Conservation (phyloP, 2,797 vertebrate species). For the Rhyacichthys aspro region DNA sequence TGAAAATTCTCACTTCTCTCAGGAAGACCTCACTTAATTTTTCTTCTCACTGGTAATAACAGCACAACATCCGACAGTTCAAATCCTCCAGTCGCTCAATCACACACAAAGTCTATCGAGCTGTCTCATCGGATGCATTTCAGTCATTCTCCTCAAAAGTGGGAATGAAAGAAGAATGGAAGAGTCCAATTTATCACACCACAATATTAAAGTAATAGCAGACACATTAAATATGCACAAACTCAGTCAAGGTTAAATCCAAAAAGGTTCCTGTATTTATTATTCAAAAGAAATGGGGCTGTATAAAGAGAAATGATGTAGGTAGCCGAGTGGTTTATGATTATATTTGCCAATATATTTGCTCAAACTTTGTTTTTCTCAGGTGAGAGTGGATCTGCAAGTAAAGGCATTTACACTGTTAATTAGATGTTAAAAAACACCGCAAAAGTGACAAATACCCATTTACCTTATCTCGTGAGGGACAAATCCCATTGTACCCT, state of each 20-base stretch:
- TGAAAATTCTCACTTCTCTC: slow-evolving; percentile 40
- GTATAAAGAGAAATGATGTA: neutral
- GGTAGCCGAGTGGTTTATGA: no score
- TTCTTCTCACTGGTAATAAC: slow-evolving; percentile 24
- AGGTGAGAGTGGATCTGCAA: no score
- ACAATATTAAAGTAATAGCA: neutral
- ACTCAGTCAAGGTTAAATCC: neutral
- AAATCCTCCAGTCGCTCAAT: slow-evolving; percentile 22
- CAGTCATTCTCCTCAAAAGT: slow-evolving; percentile 1
- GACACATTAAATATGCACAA: neutral
- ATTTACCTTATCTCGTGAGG: slow-evolving; percentile 42
- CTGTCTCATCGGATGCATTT: slow-evolving; percentile 12
- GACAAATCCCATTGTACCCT: slow-evolving; percentile 47
- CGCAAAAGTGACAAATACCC: slow-evolving; percentile 37
- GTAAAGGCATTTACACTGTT: no score
- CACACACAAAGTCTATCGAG: slow-evolving; percentile 24
- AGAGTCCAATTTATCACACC: slow-evolving; percentile 18
- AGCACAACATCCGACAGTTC: slow-evolving; percentile 22
- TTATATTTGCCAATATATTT: no score
- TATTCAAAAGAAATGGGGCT: slow-evolving; percentile 3
- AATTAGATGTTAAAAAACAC: no score
- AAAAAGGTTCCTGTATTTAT: neutral
- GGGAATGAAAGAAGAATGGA: slow-evolving; percentile 6
- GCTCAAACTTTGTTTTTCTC: no score
- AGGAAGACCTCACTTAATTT: slow-evolving; percentile 33